Base-by-base conservation (phyloP, 2,888 invertebrate genomes). In the Cistogaster globosa region DNA sequence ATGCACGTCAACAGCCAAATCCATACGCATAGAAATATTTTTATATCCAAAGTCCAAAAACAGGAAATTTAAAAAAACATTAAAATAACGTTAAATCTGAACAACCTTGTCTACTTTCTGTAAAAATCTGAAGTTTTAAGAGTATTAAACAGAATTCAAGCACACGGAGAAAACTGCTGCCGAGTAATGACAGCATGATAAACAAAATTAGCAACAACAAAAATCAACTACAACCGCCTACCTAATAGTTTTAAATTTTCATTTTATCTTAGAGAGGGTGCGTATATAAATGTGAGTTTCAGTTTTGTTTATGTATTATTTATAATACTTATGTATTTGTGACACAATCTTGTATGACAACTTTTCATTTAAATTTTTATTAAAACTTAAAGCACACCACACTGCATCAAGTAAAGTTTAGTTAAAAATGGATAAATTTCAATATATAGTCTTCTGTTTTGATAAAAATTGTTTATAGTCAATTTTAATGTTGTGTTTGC, bases 31-130 rank as follows among this genome's bases (percentile, higher is more conserved):
- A 7, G 6, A n/a, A 14, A n/a, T 16, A 48, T 48, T 14, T n/a
- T 48, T n/a, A 4, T 48, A 2, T 14, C 0, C 6, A 1, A 45
- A 45, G 14, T 1, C 22, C n/a, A 14, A 32, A 75, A 51, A 36
- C 6, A 62, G 11, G 12, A 72, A 58, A 48, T 22, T n/a, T 38
- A 36, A 38, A 62, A 62, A 3, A 57, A 51, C 38, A 58, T 48
- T 48, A 65, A 18, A 76, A 76, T 74, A 57, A 62, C 38, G 60
- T 38, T 53, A 79, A 71, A 65, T 75, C 69, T 79, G 87, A 87
- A 87, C 91, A 91, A 90, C 91, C 91, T 91, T 91, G 91, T 83
- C 90, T 91, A 75, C 75, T 74, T 74, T 78, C 51, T 26, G 68
- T 74, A 48, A 22, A 69, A 83, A 83, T 83, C 16, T 57, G 57